Base-by-base conservation (phyloP, 1,140 invertebrate species). In the Berghia stephanieae region DNA sequence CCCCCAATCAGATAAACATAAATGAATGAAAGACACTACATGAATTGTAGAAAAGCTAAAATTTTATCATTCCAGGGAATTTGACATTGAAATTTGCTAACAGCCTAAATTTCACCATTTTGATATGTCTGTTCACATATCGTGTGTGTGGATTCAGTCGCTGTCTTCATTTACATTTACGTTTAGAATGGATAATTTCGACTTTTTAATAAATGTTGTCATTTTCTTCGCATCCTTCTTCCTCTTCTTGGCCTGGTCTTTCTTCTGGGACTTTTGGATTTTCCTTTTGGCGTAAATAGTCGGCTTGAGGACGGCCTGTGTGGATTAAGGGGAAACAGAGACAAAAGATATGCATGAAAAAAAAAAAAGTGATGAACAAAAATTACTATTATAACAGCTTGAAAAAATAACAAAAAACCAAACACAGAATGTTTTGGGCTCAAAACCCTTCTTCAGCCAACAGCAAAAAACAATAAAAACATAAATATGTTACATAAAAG, bases 271-370 rank as follows among this genome's bases (percentile, higher is more conserved):
- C 78, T 93, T 92, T 66, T 92, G 92, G 5, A 95, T 92, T 90
- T 94, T 95, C 85, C 93, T 92, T 85, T 94, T 94, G 0, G 94
- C 94, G 40, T 93, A 93, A 79, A 92, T 90, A 82, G 94, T 94
- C 36, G 95, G 94, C 90, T 95, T 92, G 0, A 92, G 92, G 0
- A 96, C 92, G 87, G 93, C 90, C 91, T 92, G 86, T 42, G 73
- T 79, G 63, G 74, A 80, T 73, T 73, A 75, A 6, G 2, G 42
- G 18, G 36, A 6, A 21, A 52, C 1, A 42, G 18, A 8, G 34
- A 42, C 6, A 43, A 21, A 43, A 69, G 13, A 52, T 8, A 75
- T n/a, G 43, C 27, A 52, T 52, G 31, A 10, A 5, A 27, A 46
- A 13, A 66, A 44, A 36, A 24, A 36, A 38, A 10, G 42, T 36